Evolutionary conservation across 2,888 invertebrate genomes (phyloP), one percentile per base, ranked within the genome.

Genomic region (Tipula lateralis): DNA sequence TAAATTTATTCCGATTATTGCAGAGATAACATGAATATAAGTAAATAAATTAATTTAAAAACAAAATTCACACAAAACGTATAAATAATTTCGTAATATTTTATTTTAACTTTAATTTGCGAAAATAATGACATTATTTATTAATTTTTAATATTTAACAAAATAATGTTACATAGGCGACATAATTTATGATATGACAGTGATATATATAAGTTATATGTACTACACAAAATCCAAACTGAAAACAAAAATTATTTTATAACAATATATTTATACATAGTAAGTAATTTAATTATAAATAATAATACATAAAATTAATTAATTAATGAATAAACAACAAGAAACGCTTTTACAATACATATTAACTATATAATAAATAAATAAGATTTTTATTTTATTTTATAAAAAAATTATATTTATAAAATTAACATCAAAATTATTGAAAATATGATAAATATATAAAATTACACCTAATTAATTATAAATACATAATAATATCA

Each of bases 211-310:
- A 66, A 66, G 66, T 66, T 66, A 19, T 24, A 66, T 66, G 66
- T 66, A 66, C 66, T 66, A 66, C 66, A 66, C n/a, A 66, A 19
- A 66, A 66, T 4, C 44, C 19, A 50, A 50, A 50, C n/a, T 50
- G 44, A 66, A 66, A 66, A 66, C 44, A 44, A 66, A 66, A 66
- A 66, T 66, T 66, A 66, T 66, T 66, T 66, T 66, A 66, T 66
- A 66, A 66, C 19, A 66, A 66, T n/a, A n/a, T 66, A 66, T 66
- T 66, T 66, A 66, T 66, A 66, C 24, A 66, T 66, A 66, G 9
- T 50, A 50, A 50, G 32, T 32, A 32, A 50, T 44, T 44, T 44
- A 44, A 44, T 50, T 7, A 50, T 50, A 66, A 66, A 66, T 44
- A 44, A 5, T 32, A 32, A 39, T 13, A 39, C 9, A 4, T 39